Evolutionary conservation across 2,113 vertebrate genomes (phyloP), one percentile per base, ranked within the genome.

Genomic region (Dermatemys mawii): DNA sequence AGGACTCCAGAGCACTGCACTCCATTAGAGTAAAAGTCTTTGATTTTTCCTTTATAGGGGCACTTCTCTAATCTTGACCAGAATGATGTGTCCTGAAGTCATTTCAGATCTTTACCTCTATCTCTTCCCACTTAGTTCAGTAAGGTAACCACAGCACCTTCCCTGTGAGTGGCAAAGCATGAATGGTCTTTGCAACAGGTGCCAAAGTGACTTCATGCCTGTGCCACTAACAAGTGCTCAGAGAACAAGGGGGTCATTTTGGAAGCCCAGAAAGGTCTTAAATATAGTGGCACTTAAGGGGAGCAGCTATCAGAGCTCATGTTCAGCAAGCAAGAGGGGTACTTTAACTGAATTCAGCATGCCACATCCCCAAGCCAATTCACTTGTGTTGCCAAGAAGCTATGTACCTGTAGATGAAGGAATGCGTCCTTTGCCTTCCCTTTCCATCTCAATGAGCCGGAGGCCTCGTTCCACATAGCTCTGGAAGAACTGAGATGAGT

Each of bases 391-490:
- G 38, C 76, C 83, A 0, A 35, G 14, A 13, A 54, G 48, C 1
- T 17, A 7, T 0, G 1, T 98, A 99, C 99, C 99, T 98, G 99
- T 88, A 60, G 99, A 98, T 89, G 98, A 60, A 91, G 99, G 97
- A 96, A 99, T 98, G 32, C 99, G 98, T 70, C 98, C 97, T 92
- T 99, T 99, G 63, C 99, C 99, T 92, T 99, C 99, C 44, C 99
- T 97, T 90, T 99, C 99, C 0, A 99, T 99, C 97, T 99, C 99
- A 60, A 99, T 99, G 95, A 99, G 97, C 10, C 99, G 98, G n/a
- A 99, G 99, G 32, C 99, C 99, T 97, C 99, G 98, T 97, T 99
- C 99, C 94, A 99, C 99, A 27, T 99, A 99, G 97, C 99, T 99
- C 98, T 99, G 99, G 97, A 99, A 99, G 97, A 99, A 99, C 97